Evolutionary conservation across 2,113 vertebrate species (phyloP), one percentile per base, ranked within the genome.

Genomic region (Ivindomyrus marchei): DNA sequence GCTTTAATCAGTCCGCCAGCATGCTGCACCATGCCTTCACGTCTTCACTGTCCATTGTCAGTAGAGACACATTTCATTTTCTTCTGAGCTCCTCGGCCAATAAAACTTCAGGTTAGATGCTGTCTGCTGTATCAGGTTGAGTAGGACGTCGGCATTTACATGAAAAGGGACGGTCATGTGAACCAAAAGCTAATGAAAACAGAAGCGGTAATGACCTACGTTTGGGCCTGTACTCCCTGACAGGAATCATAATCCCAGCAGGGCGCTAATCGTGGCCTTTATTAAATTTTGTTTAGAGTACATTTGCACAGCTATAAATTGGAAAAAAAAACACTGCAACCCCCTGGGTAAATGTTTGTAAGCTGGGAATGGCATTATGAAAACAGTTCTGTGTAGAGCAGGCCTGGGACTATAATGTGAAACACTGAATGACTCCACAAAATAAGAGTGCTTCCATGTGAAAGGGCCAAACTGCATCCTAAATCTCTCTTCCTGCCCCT

Each of bases 271-370:
- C 3, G 17, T 66, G 87, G 31, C 87, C 39, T 88, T 50, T 88
- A n/a, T 62, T 27, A 88, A 27, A 87, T 87, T 87, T 87, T 87
- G 85, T 53, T 87, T 87, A 87, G 85, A 52, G 39, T 27, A 49
- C 84, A 49, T 86, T 49, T 86, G 46, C 8, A 27, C 46, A 27
- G 84, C 11, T 50, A 86, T 86, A 86, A 86, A 86, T 46, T 49
- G 84, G 31, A 8, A 39, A 4, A 66, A 39, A 86, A 87, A 36
- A 87, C 85, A 87, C 21, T 8, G 27, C n/a, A 47, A n/a, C n/a
- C 49, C 49, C 45, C 47, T 56, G 31, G 85, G 50, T 27, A 46
- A 47, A n/a, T 87, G 85, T 87, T 36, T 27, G 50, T 13, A n/a
- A 52, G 85, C 31, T 49, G 85, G 50, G 85, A 27, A n/a, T 46